Percentiles rank a stretch among this genome's conserved stretches.
phyloP scores from a whole-genome alignment of 2,888 invertebrate species.

The Melanchra persicariae region DNA sequence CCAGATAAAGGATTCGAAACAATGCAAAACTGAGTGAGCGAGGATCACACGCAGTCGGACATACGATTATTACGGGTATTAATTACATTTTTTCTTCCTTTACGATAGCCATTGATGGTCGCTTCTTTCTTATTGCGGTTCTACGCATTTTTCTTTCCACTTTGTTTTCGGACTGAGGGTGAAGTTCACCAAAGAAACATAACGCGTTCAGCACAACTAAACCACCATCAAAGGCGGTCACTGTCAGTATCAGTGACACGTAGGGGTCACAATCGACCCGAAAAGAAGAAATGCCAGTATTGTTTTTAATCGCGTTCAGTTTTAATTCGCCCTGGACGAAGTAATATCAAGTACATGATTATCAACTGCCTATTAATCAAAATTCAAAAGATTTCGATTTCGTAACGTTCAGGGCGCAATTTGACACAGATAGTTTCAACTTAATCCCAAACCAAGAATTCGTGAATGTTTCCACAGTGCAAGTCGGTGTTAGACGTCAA shows the following conservation, averaged over 20 bases:
- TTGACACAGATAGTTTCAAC: background rate
- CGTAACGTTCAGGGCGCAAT: background rate
- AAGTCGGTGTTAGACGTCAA: conserved; percentile 1
- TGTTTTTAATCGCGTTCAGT: background rate
- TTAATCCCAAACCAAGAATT: background rate
- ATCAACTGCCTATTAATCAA: no score
- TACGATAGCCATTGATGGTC: no score
- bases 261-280: background rate
- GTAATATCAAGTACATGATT: no score
- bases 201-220: background rate
- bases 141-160: background rate
- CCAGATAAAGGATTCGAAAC: no score
- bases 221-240: background rate
- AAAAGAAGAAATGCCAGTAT: no score
- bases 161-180: background rate
- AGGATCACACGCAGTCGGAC: background rate
- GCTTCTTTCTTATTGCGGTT: no score
- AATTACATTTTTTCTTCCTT: conserved; percentile 13
- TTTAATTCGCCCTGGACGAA: background rate
- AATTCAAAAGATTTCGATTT: no score
- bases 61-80: conserved; percentile 12
- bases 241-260: background rate
- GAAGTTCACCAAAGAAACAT: background rate
- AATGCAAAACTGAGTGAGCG: no score
- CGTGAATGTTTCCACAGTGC: background rate